Conservation (phyloP, 2,888 invertebrate genomes). For the Calameuta pallipes region DNA sequence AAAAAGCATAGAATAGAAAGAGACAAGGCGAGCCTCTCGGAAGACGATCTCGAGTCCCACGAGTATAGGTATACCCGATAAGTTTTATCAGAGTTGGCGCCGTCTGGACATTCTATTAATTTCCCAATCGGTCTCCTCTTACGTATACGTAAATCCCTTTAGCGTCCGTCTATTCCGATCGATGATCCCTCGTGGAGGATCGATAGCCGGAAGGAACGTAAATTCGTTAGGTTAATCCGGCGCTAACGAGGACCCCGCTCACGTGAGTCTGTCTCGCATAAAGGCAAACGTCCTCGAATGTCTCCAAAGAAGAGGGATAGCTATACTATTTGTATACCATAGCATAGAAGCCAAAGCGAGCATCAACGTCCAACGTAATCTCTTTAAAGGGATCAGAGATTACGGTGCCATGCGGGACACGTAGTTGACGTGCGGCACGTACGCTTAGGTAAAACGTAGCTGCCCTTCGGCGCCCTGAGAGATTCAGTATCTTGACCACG, state of each 20-base stretch:
- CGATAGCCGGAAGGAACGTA: not conserved
- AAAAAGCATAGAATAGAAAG: not conserved
- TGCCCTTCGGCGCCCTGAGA: conserved; percentile 40
- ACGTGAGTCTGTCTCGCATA: not conserved
- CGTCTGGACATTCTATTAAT: conserved; percentile 53
- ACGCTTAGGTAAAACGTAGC: conserved; percentile 32
- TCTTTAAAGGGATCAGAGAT: conserved; percentile 3
- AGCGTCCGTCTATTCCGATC: conserved; percentile 15
- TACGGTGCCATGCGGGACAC: conserved; percentile 33
- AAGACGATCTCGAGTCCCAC: not conserved
- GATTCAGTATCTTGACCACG: conserved; percentile 49
- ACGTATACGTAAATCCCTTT: conserved; percentile 19
- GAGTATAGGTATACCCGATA: conserved; percentile 36
- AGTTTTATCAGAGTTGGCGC: conserved; percentile 55
- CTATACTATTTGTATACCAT: not conserved
- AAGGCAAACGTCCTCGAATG: not conserved
- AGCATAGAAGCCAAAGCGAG: not conserved
- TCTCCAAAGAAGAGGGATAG: not conserved
- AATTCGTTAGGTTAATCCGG: not conserved
- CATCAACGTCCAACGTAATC: not conserved
- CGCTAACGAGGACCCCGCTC: not conserved
- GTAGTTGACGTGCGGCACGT: conserved; percentile 37
- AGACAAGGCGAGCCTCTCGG: not conserved
- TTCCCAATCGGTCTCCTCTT: conserved; percentile 39
- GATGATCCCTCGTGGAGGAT: not conserved